Evolutionary conservation across 2,888 invertebrate species (phyloP).

Genomic region (Andrena praecox): DNA sequence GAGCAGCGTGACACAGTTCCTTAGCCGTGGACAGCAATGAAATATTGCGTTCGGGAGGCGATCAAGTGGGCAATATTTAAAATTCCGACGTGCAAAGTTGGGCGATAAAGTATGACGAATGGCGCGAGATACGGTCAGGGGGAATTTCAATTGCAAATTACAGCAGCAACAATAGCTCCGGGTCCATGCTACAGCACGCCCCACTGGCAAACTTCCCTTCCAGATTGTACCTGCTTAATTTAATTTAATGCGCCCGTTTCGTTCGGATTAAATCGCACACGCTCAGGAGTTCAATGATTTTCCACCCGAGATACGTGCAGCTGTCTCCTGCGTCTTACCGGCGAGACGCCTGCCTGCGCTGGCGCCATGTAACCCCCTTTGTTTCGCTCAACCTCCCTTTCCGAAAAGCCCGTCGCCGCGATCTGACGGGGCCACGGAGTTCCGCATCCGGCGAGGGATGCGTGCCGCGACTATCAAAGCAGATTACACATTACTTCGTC

Average conservation of each 20-base stretch:
- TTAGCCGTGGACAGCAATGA: constrained; percentile 2
- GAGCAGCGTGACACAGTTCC: background rate
- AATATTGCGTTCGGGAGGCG: background rate
- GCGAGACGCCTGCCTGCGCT: constrained; percentile 17
- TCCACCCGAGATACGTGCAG: constrained; percentile 34
- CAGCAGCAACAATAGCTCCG: constrained; percentile 21
- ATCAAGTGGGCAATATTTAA: constrained; percentile 25
- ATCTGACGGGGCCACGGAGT: constrained; percentile 51
- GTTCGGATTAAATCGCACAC: constrained; percentile 25
- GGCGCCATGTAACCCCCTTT: constrained; percentile 58
- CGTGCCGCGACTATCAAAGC: constrained; percentile 72
- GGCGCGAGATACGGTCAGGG: constrained; percentile 34
- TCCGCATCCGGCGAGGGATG: constrained; percentile 63
- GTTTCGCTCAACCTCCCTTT: constrained; percentile 66
- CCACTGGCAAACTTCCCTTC: constrained; percentile 2
- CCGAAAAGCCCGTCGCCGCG: constrained; percentile 41
- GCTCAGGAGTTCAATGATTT: constrained; percentile 35
- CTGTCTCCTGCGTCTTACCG: constrained; percentile 52
- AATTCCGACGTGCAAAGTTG: constrained; percentile 35
- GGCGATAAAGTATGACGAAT: constrained; percentile 49
- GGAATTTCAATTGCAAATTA: constrained; percentile 50
- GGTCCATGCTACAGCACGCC: constrained; percentile 12
- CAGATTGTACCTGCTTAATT: background rate
- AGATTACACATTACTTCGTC: constrained; percentile 70
- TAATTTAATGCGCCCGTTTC: constrained; percentile 16